Evolutionary conservation across 2,888 invertebrate species (phyloP), one percentile per base, ranked within the genome.

Genomic region (Lepetodrilus schrolli): DNA sequence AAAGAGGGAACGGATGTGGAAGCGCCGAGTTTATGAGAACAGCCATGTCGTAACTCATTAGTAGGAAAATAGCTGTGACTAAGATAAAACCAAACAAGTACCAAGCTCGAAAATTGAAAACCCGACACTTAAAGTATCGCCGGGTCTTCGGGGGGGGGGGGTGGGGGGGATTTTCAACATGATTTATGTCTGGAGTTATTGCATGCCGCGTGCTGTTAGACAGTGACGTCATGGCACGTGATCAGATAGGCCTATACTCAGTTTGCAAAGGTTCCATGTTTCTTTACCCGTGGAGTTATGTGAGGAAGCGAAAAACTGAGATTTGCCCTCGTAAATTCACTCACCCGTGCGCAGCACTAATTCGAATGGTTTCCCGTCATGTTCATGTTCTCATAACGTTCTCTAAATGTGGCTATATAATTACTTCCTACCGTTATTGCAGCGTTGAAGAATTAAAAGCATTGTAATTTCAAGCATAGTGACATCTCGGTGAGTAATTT

Each of bases 11-110:
- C 34, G 58, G 58, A 30, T 50, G 20, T 5, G 13, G n/a, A 26
- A 34, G 58, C 34, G 58, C 58, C 58, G 58, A 17, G 34, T 58
- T 58, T 58, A 58, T 58, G 58, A 58, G 58, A 8, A 13, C 34
- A 10, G 17, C 30, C 21, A 26, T 58, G 34, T 58, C 58, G 30
- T 58, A 26, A 17, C 58, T 58, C 58, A 34, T 58, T 34, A 58
- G 58, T 13, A 17, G 51, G 30, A 13, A 58, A 58, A 58, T 58
- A 58, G 58, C 30, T 58, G 58, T 30, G 23, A 34, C 30, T 30
- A 30, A 58, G 34, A n/a, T n/a, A 58, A 58, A 30, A 30, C 8
- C 26, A 17, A 34, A 58, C 13, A 34, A 58, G 34, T 17, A 13
- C 26, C 26, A 26, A 13, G 58, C 58, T 30, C 30, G 58, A 58